Evolutionary conservation across 2,113 vertebrate genomes (phyloP), one percentile per base, ranked within the genome.

Genomic region (Callospermophilus lateralis): DNA sequence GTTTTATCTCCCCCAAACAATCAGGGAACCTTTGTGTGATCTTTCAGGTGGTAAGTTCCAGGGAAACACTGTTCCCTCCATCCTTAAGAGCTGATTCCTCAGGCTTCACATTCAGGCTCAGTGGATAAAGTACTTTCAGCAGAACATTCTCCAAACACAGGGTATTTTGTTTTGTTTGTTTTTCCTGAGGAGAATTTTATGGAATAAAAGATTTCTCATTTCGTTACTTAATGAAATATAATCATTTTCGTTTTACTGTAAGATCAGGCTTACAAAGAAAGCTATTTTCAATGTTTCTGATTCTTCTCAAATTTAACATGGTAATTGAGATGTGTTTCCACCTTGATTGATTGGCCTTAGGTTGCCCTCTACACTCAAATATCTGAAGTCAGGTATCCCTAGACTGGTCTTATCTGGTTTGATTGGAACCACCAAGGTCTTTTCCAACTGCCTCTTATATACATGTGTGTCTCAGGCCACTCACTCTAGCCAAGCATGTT

Each of bases 171-270:
- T 89, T 89, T 51, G 32, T 68, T 16, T 68, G 13, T 37, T 89
- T 89, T 42, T 53, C 32, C 65, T 63, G 30, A 63, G 30, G 28
- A 73, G 45, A 76, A 85, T 55, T 73, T 67, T 70, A 4, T 55
- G 24, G 30, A 94, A 8, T 84, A 58, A 93, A 94, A 90, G 28
- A 79, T 76, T 55, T 96, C 45, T 78, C 26, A 61, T 70, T 93
- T 96, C 55, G 53, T 65, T 83, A 93, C 65, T 81, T 93, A 63
- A 48, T 45, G 26, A 87, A 90, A 79, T 74, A 51, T 4, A 70
- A 92, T 45, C 0, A 42, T 67, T 93, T 55, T 37, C 58, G 93
- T 70, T 97, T 51, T 58, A 70, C 68, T 42, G 8, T n/a, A 39
- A 91, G 24, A 10, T 84, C 30, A 87, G 58, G 24, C 28, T 92